Percentiles rank a stretch among this genome's conserved stretches.
Conservation (phyloP, 1,140 invertebrate species). For the Bombus confusus region DNA sequence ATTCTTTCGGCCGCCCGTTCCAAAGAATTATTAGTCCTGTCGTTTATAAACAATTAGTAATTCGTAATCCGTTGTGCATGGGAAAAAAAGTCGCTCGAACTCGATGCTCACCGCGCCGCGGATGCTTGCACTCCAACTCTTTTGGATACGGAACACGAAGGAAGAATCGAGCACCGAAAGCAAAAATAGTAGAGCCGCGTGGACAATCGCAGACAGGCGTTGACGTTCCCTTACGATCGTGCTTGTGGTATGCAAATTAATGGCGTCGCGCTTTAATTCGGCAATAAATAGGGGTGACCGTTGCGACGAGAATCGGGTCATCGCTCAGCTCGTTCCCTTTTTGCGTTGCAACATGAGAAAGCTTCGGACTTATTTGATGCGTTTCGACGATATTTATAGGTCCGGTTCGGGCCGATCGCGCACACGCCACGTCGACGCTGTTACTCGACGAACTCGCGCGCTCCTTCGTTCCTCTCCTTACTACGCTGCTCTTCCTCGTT, state of each 20-base stretch:
- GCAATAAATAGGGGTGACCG: slow-evolving; percentile 82
- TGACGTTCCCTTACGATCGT: slow-evolving; percentile 54
- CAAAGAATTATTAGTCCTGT: too few species aligned
- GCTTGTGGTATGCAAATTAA: slow-evolving; percentile 80
- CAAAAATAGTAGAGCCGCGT: background rate
- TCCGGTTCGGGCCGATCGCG: slow-evolving; percentile 74
- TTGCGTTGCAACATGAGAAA: slow-evolving; percentile 80
- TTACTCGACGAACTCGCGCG: background rate
- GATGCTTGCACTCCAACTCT: background rate
- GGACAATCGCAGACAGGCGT: slow-evolving; percentile 40
- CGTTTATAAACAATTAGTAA: too few species aligned
- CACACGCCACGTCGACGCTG: slow-evolving; percentile 64
- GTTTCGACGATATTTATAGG: slow-evolving; percentile 82
- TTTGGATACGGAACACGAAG: slow-evolving; percentile 27
- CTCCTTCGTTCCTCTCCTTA: slow-evolving; percentile 2
- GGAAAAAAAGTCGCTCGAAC: background rate
- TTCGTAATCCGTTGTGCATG: background rate
- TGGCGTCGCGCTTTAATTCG: slow-evolving; percentile 83
- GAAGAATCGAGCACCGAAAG: slow-evolving; percentile 31
- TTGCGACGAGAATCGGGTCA: slow-evolving; percentile 75
- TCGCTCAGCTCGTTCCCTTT: slow-evolving; percentile 79
- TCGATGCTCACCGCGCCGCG: too few species aligned
- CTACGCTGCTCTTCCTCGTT: background rate
- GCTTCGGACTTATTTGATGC: slow-evolving; percentile 81
- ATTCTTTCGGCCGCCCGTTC: too few species aligned